These are phyloP conservation scores for Drosophila ironensis DNA, from an alignment of 1,140 invertebrate species.

Conservation along the genomic window DNA sequence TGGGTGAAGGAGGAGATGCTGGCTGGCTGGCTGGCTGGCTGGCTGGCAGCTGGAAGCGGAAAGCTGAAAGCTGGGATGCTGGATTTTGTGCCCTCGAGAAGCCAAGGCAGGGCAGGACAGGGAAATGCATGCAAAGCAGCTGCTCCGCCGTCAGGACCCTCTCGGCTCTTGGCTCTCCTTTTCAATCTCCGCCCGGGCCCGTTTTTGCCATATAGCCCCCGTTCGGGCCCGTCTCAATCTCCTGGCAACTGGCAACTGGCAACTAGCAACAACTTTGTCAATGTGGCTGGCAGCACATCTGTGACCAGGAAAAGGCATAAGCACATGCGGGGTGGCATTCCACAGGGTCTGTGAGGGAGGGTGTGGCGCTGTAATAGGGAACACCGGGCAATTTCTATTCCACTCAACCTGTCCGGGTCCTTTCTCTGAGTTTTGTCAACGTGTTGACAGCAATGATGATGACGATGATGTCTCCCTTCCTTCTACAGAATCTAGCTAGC, in stretches of 20 bases:
- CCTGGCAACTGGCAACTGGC: constrained; percentile 39
- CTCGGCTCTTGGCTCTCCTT: not conserved
- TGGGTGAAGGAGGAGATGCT: constrained; percentile 1
- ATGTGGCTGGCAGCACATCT: constrained; percentile 51
- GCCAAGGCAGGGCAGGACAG: not conserved
- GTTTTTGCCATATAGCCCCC: not conserved
- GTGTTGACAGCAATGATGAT: constrained; percentile 70
- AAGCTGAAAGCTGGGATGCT: too few relatives aligned
- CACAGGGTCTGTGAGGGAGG: not conserved
- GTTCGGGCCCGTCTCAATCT: constrained; percentile 33
- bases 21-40: too few relatives aligned
- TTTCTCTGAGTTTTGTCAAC: constrained; percentile 44
- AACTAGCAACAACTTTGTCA: constrained; percentile 64
- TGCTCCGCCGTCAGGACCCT: constrained; percentile 14
- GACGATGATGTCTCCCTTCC: constrained; percentile 18
- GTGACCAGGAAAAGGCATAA: constrained; percentile 36
- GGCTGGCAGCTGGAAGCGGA: too few relatives aligned
- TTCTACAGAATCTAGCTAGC: too few relatives aligned
- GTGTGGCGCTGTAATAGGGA: not conserved
- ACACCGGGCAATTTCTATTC: constrained; percentile 5
- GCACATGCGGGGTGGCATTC: too few relatives aligned
- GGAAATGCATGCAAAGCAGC: constrained; percentile 44
- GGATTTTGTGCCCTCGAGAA: too few relatives aligned
- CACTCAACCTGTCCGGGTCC: constrained; percentile 25
- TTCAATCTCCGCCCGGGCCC: not conserved